A percentile compares a stretch with the other conserved stretches of the same genome.
Conservation (phyloP, 1,140 invertebrate genomes). For the Heterodera schachtii region DNA sequence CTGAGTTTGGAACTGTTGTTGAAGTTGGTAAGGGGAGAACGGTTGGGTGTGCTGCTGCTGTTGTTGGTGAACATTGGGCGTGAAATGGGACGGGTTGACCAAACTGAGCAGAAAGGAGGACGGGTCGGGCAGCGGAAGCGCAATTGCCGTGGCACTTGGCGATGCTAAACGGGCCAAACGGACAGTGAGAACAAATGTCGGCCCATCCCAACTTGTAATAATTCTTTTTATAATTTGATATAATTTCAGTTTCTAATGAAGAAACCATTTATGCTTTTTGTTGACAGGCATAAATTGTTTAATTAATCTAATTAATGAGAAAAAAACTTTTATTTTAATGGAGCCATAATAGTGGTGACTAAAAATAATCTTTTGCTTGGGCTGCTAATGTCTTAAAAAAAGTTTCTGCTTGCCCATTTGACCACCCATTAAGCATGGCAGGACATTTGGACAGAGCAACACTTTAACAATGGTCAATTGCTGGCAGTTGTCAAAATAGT, state of each 20-base stretch:
- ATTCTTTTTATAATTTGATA: not conserved
- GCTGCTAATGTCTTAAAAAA: too few relatives aligned
- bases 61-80: not conserved
- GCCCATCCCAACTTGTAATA: constrained; percentile 6
- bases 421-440: too few relatives aligned
- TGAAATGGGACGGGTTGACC: constrained; percentile 27
- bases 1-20: not conserved
- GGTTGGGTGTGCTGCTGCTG: not conserved
- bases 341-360: too few relatives aligned
- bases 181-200: not conserved
- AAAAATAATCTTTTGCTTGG: too few relatives aligned
- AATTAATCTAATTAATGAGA: too few relatives aligned
- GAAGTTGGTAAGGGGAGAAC: not conserved
- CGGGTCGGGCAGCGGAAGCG: constrained; percentile 32
- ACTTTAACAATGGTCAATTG: too few relatives aligned
- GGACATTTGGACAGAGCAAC: too few relatives aligned
- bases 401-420: too few relatives aligned
- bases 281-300: too few relatives aligned
- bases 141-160: constrained; percentile 31
- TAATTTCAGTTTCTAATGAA: too few relatives aligned
- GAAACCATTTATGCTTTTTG: not conserved
- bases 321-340: too few relatives aligned
- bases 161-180: not conserved
- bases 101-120: constrained; percentile 29
- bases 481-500: too few relatives aligned